Evolutionary conservation across 1,140 invertebrate species (phyloP), one percentile per base, ranked within the genome.

Genomic region (Pachyrhynchus sulphureomaculatus): DNA sequence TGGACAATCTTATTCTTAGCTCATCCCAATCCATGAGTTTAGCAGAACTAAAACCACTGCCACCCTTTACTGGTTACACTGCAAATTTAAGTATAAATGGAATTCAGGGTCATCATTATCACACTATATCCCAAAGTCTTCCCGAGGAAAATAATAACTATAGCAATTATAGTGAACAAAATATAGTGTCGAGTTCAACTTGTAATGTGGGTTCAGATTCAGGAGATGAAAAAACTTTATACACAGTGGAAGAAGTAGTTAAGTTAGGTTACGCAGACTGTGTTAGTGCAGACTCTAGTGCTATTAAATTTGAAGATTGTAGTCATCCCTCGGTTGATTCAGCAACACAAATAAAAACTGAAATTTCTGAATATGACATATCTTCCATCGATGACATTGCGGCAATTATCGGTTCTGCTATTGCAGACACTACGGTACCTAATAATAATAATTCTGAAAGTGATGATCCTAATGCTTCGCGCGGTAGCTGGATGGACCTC

Each of bases 361-460:
- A 82, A 69, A 77, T 80, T 13, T 73, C 77, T 0, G 80, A 82
- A 15, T 87, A 87, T 71, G 90, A 92, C 67, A 90, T 92, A 68
- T 83, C 82, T 47, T 84, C 83, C 1, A 86, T 86, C 47, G 91
- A 93, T 59, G 91, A 92, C 67, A 91, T 94, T 59, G 90, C 91
- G 0, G 90, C 90, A 13, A 90, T 94, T 17, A 93, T 94, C 49
- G 90, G 91, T 0, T 91, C 88, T 0, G 91, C 91, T n/a, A 93
- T 94, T 64, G 90, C 91, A 0, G 92, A 93, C 68, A 91, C 90
- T 1, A 92, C 90, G 0, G 88, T 89, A 2, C 84, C 86, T 9
- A 85, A 83, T 4, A 83, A 87, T 72, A 73, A 75, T 39, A 72
- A 72, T 36, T 59, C 56, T 2, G 69, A 71, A 23, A 82, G 84